Percentiles rank a stretch among this genome's conserved stretches.
Conservation (phyloP, 2,888 invertebrate genomes). For the Drosophila buzzatii region DNA sequence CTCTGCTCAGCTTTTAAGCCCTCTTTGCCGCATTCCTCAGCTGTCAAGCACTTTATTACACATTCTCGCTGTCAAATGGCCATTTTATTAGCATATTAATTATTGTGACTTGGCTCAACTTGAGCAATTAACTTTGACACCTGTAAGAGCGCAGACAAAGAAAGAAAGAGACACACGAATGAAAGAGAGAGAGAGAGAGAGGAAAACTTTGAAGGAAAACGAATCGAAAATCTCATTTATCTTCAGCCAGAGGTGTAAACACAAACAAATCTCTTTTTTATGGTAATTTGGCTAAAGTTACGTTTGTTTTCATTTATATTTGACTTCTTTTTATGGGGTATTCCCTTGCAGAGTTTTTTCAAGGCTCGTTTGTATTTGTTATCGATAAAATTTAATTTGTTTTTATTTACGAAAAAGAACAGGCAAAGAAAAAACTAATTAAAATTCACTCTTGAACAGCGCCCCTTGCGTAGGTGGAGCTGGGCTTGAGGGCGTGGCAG, state of each 20-base stretch:
- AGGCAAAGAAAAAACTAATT: constrained; percentile 35
- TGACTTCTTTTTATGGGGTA: constrained; percentile 23
- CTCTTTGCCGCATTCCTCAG: constrained; percentile 39
- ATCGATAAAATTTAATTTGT: constrained; percentile 74
- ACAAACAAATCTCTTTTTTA: constrained; percentile 82
- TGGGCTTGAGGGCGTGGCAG: background rate
- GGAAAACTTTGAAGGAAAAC: constrained; percentile 35
- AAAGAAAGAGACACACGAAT: too few relatives aligned
- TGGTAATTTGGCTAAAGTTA: constrained; percentile 76
- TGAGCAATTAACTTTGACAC: constrained; percentile 76
- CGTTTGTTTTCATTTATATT: constrained; percentile 51
- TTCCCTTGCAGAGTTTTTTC: constrained; percentile 11
- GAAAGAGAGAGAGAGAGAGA: background rate
- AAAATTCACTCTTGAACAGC: constrained; percentile 21
- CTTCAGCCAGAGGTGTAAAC: constrained; percentile 66
- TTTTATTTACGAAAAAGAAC: constrained; percentile 24
- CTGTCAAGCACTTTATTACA: constrained; percentile 65
- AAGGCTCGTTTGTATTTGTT: constrained; percentile 42
- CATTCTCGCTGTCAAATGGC: constrained; percentile 43
- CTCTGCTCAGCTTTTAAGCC: constrained; percentile 22
- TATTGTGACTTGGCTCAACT: constrained; percentile 34
- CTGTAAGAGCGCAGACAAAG: constrained; percentile 25
- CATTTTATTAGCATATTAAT: constrained; percentile 78
- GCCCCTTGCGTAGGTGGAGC: background rate
- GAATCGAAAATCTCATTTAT: constrained; percentile 68